Conservation (phyloP, 1,140 invertebrate genomes). For the Drosophila teissieri region DNA sequence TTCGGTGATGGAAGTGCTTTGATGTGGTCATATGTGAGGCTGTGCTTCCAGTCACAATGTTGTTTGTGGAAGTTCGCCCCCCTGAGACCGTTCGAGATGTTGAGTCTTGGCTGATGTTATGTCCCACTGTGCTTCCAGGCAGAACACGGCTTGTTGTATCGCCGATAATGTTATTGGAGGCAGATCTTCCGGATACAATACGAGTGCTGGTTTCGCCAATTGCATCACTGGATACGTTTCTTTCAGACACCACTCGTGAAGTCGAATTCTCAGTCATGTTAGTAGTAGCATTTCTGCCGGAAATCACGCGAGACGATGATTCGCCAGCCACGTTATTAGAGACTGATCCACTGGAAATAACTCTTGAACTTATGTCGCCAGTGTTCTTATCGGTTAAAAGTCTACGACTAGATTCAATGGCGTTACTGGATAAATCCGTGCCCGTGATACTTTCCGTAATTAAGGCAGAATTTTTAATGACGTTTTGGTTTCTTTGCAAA, state of each 20-base stretch:
- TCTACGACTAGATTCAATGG: slow-evolving; percentile 44
- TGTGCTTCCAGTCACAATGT: slow-evolving; percentile 27
- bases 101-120: slow-evolving; percentile 17
- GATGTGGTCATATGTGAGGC: slow-evolving; percentile 43
- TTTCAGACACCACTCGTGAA: slow-evolving; percentile 16
- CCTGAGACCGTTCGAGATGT: slow-evolving; percentile 20
- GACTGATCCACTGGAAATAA: slow-evolving; percentile 12
- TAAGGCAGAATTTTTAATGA: slow-evolving; percentile 38
- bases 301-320: slow-evolving; percentile 35
- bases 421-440: slow-evolving; percentile 36
- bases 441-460: slow-evolving; percentile 42
- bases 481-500: slow-evolving; percentile 62
- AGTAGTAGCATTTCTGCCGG: slow-evolving; percentile 19
- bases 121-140: slow-evolving; percentile 1
- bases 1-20: slow-evolving; percentile 86
- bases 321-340: slow-evolving; percentile 39
- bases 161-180: slow-evolving; percentile 32
- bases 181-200: slow-evolving; percentile 15
- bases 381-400: slow-evolving; percentile 1
- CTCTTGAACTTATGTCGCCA: slow-evolving; percentile 11
- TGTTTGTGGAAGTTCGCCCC: slow-evolving; percentile 24
- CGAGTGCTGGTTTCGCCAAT: slow-evolving; percentile 35
- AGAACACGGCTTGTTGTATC: slow-evolving; percentile 17
- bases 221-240: slow-evolving; percentile 31
- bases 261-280: slow-evolving; percentile 41